Evolutionary conservation across 2,113 vertebrate genomes (phyloP).

Genomic region (Antechinus stuartii): DNA sequence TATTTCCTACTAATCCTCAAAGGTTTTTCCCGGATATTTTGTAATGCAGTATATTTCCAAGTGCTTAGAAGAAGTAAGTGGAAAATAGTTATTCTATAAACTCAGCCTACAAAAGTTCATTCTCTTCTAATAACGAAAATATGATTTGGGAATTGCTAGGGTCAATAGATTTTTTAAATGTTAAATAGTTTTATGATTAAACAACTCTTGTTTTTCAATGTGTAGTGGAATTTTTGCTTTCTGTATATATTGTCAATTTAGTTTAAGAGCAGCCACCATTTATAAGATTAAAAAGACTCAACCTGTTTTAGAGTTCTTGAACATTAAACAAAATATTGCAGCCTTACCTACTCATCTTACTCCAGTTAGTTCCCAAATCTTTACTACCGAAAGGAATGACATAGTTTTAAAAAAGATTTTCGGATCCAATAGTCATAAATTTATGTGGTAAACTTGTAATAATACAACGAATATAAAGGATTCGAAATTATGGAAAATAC

Average conservation of each 20-base stretch:
- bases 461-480: background rate
- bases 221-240: slow-evolving; percentile 54
- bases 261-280: slow-evolving; percentile 29
- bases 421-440: slow-evolving; percentile 30
- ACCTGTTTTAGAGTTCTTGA: slow-evolving; percentile 59
- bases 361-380: background rate
- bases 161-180: slow-evolving; percentile 59
- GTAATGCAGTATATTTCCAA: slow-evolving; percentile 39
- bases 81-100: slow-evolving; percentile 42
- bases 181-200: slow-evolving; percentile 55
- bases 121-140: slow-evolving; percentile 41
- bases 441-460: background rate
- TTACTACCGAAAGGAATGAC: background rate
- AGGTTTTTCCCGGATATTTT: slow-evolving; percentile 23
- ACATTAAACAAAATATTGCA: background rate
- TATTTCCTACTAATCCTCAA: slow-evolving; percentile 26
- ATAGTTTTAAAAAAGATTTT: slow-evolving; percentile 42
- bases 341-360: background rate
- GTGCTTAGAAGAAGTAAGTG: no score
- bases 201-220: slow-evolving; percentile 56
- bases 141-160: slow-evolving; percentile 40
- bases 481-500: slow-evolving; percentile 55
- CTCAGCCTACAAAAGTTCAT: background rate
- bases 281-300: slow-evolving; percentile 1
- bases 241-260: slow-evolving; percentile 19